Percentiles rank a stretch among this genome's conserved stretches.
These are phyloP conservation scores for Brachynemurus nebulosus DNA, from an alignment of 2,888 invertebrate species.

Conservation along the genomic window DNA sequence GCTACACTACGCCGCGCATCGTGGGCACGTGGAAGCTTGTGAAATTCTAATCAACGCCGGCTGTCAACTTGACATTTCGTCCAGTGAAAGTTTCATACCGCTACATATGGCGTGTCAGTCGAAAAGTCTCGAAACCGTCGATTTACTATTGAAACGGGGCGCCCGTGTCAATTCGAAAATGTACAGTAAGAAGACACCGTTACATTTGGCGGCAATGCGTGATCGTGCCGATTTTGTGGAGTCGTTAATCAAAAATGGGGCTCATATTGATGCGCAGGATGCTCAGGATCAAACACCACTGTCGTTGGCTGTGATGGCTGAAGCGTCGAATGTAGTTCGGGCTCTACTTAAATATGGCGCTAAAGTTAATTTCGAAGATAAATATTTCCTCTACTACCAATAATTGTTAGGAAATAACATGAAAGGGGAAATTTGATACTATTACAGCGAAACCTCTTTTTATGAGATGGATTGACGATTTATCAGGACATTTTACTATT, in stretches of 20 bases:
- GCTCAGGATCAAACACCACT: conserved; percentile 35
- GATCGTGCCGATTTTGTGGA: conserved; percentile 26
- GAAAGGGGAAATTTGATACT: too few species aligned
- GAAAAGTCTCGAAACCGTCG: conserved; percentile 24
- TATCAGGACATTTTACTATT: too few species aligned
- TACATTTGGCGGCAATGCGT: conserved; percentile 30
- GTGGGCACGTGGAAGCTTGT: conserved; percentile 47
- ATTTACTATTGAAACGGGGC: conserved; percentile 37
- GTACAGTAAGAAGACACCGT: conserved; percentile 28
- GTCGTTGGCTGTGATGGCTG: conserved; percentile 31
- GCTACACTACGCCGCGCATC: conserved; percentile 58
- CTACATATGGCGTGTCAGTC: conserved; percentile 30
- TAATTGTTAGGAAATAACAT: too few species aligned
- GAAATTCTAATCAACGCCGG: conserved; percentile 43
- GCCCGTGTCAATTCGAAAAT: conserved; percentile 45
- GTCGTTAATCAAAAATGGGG: conserved; percentile 26
- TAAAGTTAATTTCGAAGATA: conserved; percentile 53
- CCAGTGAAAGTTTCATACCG: conserved; percentile 30
- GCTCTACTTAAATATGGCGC: conserved; percentile 42
- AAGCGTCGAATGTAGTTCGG: conserved; percentile 30
- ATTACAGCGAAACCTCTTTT: too few species aligned
- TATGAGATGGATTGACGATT: too few species aligned
- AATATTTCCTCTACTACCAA: too few species aligned
- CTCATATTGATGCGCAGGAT: conserved; percentile 28
- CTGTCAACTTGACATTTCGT: conserved; percentile 28